Base-by-base conservation (phyloP, 2,888 invertebrate species). In the Glyphotaelius pellucidus region DNA sequence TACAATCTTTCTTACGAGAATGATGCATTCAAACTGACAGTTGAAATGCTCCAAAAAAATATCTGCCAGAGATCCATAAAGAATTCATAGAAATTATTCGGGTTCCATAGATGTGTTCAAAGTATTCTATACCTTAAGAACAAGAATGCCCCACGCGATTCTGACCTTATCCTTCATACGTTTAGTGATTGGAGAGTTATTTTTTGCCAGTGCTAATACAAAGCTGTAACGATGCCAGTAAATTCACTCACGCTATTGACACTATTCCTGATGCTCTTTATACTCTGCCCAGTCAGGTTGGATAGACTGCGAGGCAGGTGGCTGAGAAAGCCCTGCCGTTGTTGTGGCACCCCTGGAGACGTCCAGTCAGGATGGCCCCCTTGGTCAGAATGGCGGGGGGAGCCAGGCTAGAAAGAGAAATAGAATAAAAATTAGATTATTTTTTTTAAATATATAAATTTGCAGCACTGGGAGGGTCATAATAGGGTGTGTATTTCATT, bases 211-310 rank as follows among this genome's bases (percentile, higher is more conserved):
- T 35, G 3, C n/a, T n/a, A n/a, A n/a, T n/a, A n/a, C n/a, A n/a
- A n/a, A n/a, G n/a, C n/a, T n/a, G n/a, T n/a, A n/a, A n/a, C n/a
- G n/a, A n/a, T n/a, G n/a, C n/a, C 19, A 3, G 1, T 3, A 7
- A 25, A n/a, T 67, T 2, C 11, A 67, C 91, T 80, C 32, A 91
- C 91, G 14, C 80, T 47, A 32, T 91, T 88, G 32, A 88, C 32
- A 30, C 87, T 91, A 67, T 91, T 91, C 83, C 91, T 80, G 79
- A 92, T 90, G 2, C 91, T 91, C 12, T 95, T 93, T 0, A 96
- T 92, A 92, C 95, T 95, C 94, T 96, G 96, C 0, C 96, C 96
- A 32, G 96, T 96, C 31, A 96, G 95, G 94, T 96, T 96, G 94
- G 95, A 95, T 7, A 96, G 94, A 0, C 96, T 96, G 1, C 96